phyloP scores from a whole-genome alignment of 64 coral and sea anemone species.

The Actinia tenebrosa region DNA sequence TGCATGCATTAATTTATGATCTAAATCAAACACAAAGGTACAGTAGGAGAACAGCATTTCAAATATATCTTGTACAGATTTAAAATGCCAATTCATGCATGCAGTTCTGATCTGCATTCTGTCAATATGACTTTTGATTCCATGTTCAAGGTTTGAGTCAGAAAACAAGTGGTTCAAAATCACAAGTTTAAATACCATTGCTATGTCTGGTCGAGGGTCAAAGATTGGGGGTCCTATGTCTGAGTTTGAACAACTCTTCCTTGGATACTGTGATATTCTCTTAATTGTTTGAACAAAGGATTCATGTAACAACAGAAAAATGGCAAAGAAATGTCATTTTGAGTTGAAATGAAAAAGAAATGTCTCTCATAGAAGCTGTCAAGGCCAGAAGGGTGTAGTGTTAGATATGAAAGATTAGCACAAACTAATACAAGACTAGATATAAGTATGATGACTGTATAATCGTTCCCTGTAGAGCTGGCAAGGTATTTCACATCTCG shows the following conservation, averaged over 20 bases:
- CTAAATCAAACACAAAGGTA: neutral
- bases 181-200: neutral
- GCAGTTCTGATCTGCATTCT: neutral
- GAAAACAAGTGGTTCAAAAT: neutral
- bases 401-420: neutral
- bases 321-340: neutral
- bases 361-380: constrained; percentile 1
- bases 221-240: neutral
- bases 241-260: constrained; percentile 11
- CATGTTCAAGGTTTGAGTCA: neutral
- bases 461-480: neutral
- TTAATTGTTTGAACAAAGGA: constrained; percentile 15
- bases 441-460: neutral
- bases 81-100: neutral
- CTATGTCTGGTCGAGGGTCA: neutral
- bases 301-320: constrained; percentile 6
- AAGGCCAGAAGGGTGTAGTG: neutral
- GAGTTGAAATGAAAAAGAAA: neutral
- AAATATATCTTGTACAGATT: neutral
- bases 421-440: neutral
- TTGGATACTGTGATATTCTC: constrained; percentile 2
- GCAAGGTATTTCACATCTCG: constrained; percentile 5
- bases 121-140: neutral
- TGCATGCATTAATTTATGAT: neutral
- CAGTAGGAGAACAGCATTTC: neutral